phyloP scores from a whole-genome alignment of 2,888 invertebrate species.

The Drosophila nr. perissopoda region DNA sequence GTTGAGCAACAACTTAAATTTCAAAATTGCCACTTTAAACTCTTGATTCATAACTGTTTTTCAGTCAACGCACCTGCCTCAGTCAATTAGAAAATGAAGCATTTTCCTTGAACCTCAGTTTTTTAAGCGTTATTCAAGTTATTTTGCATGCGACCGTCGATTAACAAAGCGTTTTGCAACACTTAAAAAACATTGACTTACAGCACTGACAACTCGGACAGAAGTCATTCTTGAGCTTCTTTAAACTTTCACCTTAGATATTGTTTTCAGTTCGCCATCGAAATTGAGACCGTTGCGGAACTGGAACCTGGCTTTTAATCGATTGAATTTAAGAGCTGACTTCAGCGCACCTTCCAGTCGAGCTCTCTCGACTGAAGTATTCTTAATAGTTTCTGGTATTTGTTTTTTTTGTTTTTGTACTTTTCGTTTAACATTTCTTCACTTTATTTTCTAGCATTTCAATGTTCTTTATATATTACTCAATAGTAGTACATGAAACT shows the following conservation, averaged over 20 bases:
- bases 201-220: not conserved
- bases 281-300: not conserved
- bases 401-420: constrained; percentile 21
- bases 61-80: not conserved
- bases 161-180: not conserved
- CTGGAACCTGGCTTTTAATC: not conserved
- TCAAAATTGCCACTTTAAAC: not conserved
- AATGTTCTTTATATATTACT: constrained; percentile 57
- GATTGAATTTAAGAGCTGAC: not conserved
- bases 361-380: not conserved
- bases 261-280: not conserved
- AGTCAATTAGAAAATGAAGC: not conserved
- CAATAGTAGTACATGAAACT: constrained; percentile 67
- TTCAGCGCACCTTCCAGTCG: not conserved
- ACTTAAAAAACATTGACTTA: no score
- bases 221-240: not conserved
- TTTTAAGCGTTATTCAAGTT: not conserved
- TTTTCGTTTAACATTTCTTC: constrained; percentile 58
- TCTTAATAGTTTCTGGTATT: not conserved
- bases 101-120: not conserved
- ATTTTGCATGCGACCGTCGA: not conserved
- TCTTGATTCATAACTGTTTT: not conserved
- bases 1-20: not conserved
- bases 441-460: constrained; percentile 65
- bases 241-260: not conserved